Evolutionary conservation across 2,888 invertebrate genomes (phyloP).

Genomic region (Coelopa pilipes): DNA sequence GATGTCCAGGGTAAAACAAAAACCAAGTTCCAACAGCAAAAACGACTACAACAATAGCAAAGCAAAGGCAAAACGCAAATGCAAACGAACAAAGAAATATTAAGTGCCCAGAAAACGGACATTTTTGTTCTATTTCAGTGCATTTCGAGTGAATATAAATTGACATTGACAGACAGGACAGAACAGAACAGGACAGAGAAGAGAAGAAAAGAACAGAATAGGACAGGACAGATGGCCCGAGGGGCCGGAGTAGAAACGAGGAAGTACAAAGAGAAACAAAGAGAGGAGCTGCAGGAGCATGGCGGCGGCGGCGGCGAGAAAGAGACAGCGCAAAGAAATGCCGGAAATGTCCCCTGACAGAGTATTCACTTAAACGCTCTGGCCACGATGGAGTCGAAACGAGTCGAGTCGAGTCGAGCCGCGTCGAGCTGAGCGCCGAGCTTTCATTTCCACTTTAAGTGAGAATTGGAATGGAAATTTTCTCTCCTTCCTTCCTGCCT

Average conservation of each 20-base stretch:
- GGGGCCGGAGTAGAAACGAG: neutral
- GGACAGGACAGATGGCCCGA: no score
- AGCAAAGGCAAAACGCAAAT: neutral
- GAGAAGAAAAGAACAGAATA: no score
- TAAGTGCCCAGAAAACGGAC: conserved; percentile 8
- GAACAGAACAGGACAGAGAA: neutral
- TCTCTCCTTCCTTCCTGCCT: no score
- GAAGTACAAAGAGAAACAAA: neutral
- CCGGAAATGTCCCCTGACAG: conserved; percentile 32
- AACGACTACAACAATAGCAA: neutral
- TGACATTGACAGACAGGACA: conserved; percentile 25
- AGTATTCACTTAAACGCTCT: conserved; percentile 20
- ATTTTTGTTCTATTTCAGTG: conserved; percentile 28
- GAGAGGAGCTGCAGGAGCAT: neutral
- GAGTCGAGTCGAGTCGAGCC: neutral
- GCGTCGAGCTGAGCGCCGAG: conserved; percentile 3
- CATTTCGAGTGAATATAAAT: conserved; percentile 31
- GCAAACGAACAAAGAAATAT: neutral
- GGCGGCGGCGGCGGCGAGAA: neutral
- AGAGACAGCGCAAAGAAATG: conserved; percentile 9
- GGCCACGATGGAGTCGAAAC: neutral
- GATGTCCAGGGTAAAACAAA: no score
- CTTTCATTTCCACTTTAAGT: conserved; percentile 26
- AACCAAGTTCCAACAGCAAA: no score
- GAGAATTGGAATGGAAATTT: no score